These are phyloP conservation scores for Petaurus breviceps DNA, from an alignment of 2,113 vertebrate species.

Conservation along the genomic window DNA sequence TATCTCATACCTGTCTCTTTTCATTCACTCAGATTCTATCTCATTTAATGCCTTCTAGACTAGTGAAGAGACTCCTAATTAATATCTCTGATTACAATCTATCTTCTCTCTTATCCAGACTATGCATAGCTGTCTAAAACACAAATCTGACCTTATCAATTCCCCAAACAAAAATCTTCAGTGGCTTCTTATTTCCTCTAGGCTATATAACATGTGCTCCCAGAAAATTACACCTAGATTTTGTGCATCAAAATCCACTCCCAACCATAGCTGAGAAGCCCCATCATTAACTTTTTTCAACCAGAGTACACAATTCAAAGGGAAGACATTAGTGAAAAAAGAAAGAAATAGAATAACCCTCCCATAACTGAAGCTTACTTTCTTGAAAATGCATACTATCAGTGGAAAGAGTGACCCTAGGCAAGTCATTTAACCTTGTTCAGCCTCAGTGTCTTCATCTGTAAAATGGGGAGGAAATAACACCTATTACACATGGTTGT, in stretches of 20 bases:
- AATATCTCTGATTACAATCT: neutral
- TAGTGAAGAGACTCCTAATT: neutral
- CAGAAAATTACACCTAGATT: neutral
- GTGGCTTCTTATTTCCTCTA: neutral
- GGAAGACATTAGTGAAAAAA: neutral
- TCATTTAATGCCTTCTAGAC: neutral
- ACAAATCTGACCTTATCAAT: neutral
- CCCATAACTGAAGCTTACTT: neutral
- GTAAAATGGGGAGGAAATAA: neutral
- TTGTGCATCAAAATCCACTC: neutral
- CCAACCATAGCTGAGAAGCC: neutral
- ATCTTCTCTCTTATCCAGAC: neutral
- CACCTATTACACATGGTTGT: neutral
- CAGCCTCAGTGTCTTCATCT: neutral
- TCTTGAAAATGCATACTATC: neutral
- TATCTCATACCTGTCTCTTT: neutral
- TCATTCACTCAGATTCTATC: neutral
- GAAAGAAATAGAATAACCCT: neutral
- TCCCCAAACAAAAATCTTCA: neutral
- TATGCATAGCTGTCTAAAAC: neutral
- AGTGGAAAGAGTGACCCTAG: neutral
- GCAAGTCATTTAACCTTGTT: neutral
- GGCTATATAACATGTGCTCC: neutral
- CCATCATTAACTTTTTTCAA: neutral
- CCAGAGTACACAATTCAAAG: neutral